phyloP scores from a whole-genome alignment of 2,888 invertebrate genomes.

The Rhagonycha lutea region DNA sequence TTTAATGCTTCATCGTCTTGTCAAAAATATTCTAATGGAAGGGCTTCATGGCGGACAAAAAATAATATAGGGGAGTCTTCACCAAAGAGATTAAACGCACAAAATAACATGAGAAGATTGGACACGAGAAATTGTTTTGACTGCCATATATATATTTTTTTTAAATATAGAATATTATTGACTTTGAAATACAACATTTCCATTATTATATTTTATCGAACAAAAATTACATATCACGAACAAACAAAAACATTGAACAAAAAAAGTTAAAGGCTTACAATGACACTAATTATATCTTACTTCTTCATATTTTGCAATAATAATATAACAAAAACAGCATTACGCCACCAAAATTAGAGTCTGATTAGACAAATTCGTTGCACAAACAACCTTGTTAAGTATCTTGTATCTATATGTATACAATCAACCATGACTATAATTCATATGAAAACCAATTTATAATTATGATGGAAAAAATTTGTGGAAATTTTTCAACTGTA shows the following conservation, averaged over 20 bases:
- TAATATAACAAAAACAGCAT: neutral
- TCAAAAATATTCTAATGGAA: constrained; percentile 27
- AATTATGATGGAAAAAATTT: neutral
- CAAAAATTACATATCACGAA: neutral
- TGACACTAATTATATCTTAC: neutral
- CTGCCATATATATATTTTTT: neutral
- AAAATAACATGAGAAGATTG: neutral
- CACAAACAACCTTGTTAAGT: neutral
- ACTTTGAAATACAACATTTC: neutral
- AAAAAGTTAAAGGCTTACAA: neutral
- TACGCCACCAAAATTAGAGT: neutral
- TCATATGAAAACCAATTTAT: neutral
- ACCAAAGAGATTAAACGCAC: neutral
- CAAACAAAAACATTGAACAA: neutral
- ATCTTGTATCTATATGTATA: neutral
- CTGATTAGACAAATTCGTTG: neutral
- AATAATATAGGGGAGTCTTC: neutral
- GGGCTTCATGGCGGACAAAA: constrained; percentile 20
- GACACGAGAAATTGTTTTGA: neutral
- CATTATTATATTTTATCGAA: neutral
- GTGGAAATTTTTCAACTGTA: neutral
- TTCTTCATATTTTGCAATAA: neutral
- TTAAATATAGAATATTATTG: too few species aligned
- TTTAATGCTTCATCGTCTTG: constrained; percentile 21
- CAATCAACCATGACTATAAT: neutral